Conservation (phyloP, 2,113 vertebrate species). For the Caloenas nicobarica region DNA sequence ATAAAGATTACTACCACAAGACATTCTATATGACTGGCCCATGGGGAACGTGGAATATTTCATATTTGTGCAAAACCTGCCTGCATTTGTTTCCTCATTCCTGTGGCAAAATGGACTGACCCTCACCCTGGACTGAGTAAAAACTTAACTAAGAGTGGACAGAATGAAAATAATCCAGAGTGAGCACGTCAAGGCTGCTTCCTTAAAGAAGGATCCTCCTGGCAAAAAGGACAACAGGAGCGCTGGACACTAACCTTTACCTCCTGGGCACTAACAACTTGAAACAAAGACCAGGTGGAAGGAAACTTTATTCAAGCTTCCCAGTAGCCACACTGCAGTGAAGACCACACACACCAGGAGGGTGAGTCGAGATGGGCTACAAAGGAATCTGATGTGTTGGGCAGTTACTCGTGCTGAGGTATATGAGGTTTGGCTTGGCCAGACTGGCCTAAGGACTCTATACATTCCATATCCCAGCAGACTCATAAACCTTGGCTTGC, state of each 20-base stretch:
- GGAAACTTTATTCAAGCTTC: not conserved
- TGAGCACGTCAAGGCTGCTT: not conserved
- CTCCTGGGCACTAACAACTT: not conserved
- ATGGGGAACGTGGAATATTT: not conserved
- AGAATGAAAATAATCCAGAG: not conserved
- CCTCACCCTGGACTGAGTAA: not conserved
- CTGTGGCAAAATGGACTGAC: not conserved
- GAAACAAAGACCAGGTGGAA: not conserved
- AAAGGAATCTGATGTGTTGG: not conserved
- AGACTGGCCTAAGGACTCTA: not conserved
- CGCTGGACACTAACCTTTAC: not conserved
- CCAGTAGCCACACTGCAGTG: not conserved
- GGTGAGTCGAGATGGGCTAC: not conserved
- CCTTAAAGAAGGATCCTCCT: not conserved
- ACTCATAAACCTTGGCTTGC: not conserved
- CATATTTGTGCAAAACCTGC: not conserved
- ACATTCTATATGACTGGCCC: not conserved
- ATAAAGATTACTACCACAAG: not conserved
- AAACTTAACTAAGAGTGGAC: not conserved
- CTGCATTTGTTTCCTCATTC: not conserved
- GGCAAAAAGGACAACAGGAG: not conserved
- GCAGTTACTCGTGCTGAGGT: not conserved
- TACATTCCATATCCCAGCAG: not conserved
- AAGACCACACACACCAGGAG: constrained; percentile 5
- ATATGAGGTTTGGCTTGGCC: constrained; percentile 31